A percentile compares a stretch with the other conserved stretches of the same genome.
Conservation (phyloP, 2,113 vertebrate genomes). For the Oryctolagus cuniculus region DNA sequence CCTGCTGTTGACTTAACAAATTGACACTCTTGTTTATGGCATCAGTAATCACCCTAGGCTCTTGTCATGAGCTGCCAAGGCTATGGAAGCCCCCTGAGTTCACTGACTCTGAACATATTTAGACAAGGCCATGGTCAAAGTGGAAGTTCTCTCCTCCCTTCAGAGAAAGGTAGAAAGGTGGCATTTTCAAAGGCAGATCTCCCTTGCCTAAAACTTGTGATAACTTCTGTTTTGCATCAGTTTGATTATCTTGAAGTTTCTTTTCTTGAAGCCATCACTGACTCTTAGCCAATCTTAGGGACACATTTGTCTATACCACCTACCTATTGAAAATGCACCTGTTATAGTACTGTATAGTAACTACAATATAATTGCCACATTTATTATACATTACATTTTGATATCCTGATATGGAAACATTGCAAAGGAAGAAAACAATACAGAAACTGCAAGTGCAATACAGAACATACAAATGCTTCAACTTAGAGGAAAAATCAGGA, state of each 20-base stretch:
- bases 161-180: neutral
- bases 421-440: neutral
- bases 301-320: neutral
- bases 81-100: no score
- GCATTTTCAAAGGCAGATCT: neutral
- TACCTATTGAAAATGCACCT: neutral
- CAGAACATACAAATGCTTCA: no score
- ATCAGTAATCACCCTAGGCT: no score
- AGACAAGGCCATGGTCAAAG: no score
- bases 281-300: neutral
- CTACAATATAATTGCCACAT: neutral
- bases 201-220: neutral
- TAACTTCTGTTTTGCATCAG: neutral
- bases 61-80: no score
- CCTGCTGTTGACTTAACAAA: no score
- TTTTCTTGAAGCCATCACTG: neutral
- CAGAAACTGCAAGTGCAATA: no score
- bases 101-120: no score
- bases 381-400: neutral
- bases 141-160: no score
- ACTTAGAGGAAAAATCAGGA: neutral
- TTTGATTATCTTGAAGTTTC: neutral
- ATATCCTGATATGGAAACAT: neutral
- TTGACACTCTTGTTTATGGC: no score
- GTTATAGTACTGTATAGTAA: neutral